phyloP scores from a whole-genome alignment of 2,113 vertebrate genomes.

The Piprites chloris region DNA sequence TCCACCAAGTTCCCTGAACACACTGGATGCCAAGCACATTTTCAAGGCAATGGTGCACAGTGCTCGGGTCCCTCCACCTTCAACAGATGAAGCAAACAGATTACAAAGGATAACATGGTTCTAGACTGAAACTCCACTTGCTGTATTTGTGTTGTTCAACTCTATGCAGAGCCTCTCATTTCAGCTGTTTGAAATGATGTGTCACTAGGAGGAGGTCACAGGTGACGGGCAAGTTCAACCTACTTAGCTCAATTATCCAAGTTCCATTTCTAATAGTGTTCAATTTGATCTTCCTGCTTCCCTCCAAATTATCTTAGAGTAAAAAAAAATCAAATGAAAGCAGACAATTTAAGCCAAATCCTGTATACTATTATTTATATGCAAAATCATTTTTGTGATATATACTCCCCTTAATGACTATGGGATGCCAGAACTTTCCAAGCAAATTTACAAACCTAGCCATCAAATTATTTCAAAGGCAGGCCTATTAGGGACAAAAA shows the following conservation, averaged over 20 bases:
- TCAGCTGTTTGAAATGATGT: slow-evolving; percentile 24
- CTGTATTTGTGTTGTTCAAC: not conserved
- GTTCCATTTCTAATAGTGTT: slow-evolving; percentile 71
- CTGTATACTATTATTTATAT: slow-evolving; percentile 47
- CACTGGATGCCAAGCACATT: not conserved
- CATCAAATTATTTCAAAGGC: slow-evolving; percentile 59
- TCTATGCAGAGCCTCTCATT: not conserved
- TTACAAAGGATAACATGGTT: not conserved
- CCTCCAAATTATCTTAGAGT: slow-evolving; percentile 32
- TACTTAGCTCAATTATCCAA: slow-evolving; percentile 72
- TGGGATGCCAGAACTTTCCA: slow-evolving; percentile 44
- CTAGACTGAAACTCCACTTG: not conserved
- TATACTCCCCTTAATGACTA: slow-evolving; percentile 36
- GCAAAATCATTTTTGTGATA: slow-evolving; percentile 60
- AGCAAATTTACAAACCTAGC: slow-evolving; percentile 41
- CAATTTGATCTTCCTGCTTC: slow-evolving; percentile 62
- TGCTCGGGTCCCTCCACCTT: not conserved
- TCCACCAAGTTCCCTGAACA: not conserved
- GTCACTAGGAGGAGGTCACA: slow-evolving; percentile 62
- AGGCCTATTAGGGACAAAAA: slow-evolving; percentile 53
- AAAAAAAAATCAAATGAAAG: slow-evolving; percentile 43
- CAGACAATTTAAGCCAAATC: slow-evolving; percentile 57
- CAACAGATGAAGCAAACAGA: not conserved
- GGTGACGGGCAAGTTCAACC: slow-evolving; percentile 68
- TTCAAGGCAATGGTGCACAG: not conserved